Conservation (phyloP, 2,113 vertebrate genomes). For the Nyctibius bracteatus region DNA sequence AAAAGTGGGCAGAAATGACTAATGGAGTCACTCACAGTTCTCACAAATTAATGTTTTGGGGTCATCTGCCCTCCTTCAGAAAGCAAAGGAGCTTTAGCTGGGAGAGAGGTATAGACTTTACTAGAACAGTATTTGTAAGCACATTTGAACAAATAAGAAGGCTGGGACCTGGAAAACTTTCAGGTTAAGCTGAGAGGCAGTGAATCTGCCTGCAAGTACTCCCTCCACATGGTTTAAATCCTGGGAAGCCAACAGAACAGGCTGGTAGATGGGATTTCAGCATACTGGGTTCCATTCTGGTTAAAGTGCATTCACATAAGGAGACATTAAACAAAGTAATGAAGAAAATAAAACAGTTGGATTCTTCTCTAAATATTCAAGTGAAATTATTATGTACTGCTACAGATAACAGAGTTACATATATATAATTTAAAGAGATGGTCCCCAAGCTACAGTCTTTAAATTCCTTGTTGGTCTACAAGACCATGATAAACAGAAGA, state of each 20-base stretch:
- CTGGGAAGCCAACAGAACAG: background rate
- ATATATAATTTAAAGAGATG: background rate
- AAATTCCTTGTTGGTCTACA: background rate
- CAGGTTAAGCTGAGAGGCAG: background rate
- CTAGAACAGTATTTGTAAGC: background rate
- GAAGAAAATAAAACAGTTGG: background rate
- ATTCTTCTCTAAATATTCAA: background rate
- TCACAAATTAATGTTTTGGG: background rate
- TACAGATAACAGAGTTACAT: background rate
- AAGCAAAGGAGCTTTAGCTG: background rate
- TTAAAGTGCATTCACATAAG: background rate
- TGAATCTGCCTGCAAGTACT: background rate
- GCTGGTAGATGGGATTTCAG: background rate
- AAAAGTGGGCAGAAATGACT: background rate
- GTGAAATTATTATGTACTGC: background rate
- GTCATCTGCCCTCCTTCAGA: background rate
- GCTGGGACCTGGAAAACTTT: background rate
- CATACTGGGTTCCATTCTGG: background rate
- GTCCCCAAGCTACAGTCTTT: background rate
- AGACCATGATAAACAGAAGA: background rate
- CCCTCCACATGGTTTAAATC: background rate
- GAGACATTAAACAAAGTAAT: background rate
- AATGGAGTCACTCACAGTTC: background rate
- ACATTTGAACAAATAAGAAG: background rate
- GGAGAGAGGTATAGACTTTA: background rate